Evolutionary conservation across 2,113 vertebrate species (phyloP).

Genomic region (Ornithorhynchus anatinus): DNA sequence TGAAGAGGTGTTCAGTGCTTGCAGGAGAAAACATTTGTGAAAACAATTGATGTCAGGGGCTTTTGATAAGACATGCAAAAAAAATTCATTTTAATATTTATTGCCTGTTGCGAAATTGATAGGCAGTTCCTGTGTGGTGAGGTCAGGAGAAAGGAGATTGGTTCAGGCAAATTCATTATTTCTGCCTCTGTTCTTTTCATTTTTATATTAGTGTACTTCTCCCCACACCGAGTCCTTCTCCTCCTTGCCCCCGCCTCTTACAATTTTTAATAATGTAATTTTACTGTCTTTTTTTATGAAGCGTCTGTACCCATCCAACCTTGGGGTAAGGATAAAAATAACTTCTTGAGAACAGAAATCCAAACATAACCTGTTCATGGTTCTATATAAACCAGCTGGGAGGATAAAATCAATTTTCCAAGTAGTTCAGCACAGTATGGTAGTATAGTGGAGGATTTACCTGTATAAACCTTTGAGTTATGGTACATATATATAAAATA

Average conservation of each 20-base stretch:
- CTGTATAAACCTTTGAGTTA: too few relatives aligned
- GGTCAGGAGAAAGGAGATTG: slow-evolving; percentile 63
- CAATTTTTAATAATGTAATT: slow-evolving; percentile 57
- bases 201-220: slow-evolving; percentile 58
- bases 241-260: background rate
- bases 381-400: slow-evolving; percentile 33
- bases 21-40: slow-evolving; percentile 60
- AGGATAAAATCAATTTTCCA: slow-evolving; percentile 39
- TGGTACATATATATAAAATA: too few relatives aligned
- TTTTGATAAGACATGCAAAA: slow-evolving; percentile 69
- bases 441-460: too few relatives aligned
- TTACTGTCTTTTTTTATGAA: slow-evolving; percentile 65
- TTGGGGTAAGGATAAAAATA: slow-evolving; percentile 48
- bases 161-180: slow-evolving; percentile 68
- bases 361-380: background rate
- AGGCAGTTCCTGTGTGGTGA: slow-evolving; percentile 53
- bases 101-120: slow-evolving; percentile 58
- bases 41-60: slow-evolving; percentile 68
- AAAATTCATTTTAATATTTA: slow-evolving; percentile 72
- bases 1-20: slow-evolving; percentile 62
- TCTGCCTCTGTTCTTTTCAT: slow-evolving; percentile 47
- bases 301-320: slow-evolving; percentile 32
- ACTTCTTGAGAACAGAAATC: slow-evolving; percentile 18
- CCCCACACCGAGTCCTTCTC: background rate
- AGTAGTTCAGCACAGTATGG: too few relatives aligned